Conservation (phyloP, 2,113 vertebrate species). For the Capreolus pygargus region DNA sequence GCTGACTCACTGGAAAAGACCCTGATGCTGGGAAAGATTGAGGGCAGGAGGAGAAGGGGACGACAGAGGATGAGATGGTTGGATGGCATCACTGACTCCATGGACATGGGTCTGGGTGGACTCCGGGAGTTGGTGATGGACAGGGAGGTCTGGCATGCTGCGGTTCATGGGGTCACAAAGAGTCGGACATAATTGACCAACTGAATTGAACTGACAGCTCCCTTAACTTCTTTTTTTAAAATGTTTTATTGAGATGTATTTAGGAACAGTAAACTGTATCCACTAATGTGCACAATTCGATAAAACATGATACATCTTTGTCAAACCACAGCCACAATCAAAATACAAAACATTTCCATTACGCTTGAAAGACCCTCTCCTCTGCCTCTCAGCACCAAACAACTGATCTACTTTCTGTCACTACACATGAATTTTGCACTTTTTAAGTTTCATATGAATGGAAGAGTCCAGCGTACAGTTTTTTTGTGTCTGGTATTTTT, state of each 20-base stretch:
- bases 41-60: not conserved
- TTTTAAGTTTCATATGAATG: not conserved
- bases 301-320: not conserved
- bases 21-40: not conserved
- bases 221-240: not conserved
- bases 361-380: not conserved
- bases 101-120: not conserved
- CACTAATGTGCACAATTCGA: not conserved
- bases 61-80: not conserved
- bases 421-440: not conserved
- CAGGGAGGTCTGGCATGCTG: not conserved
- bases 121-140: not conserved
- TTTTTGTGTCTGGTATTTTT: not conserved
- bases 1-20: not conserved
- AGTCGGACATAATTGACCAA: accelerated
- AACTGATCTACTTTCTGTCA: not conserved
- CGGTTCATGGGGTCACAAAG: not conserved
- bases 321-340: not conserved
- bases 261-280: not conserved
- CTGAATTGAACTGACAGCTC: not conserved
- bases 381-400: not conserved
- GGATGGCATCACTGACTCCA: not conserved
- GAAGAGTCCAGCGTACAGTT: not conserved
- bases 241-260: not conserved
- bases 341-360: not conserved